These are phyloP conservation scores for Hypolimnas misippus DNA, from an alignment of 2,888 invertebrate species.

Conservation along the genomic window DNA sequence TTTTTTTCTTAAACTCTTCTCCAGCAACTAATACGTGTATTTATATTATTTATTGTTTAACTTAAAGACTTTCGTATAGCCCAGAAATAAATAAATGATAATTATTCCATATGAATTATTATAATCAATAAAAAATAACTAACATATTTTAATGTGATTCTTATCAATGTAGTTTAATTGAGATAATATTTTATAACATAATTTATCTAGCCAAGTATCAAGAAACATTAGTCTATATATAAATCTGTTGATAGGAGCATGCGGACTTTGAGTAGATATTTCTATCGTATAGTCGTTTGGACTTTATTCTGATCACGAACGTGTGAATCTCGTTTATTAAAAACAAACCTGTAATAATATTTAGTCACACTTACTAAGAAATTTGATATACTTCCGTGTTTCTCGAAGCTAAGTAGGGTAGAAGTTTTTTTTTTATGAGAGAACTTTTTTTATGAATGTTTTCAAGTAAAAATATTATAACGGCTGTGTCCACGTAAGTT, in stretches of 20 bases:
- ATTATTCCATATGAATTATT: no score
- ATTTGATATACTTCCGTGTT: not conserved
- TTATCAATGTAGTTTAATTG: no score
- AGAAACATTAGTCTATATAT: constrained; percentile 45
- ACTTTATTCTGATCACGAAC: constrained; percentile 68
- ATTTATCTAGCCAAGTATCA: constrained; percentile 53
- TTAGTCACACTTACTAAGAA: not conserved
- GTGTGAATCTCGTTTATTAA: constrained; percentile 52
- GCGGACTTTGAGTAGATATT: constrained; percentile 61
- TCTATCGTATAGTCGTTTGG: constrained; percentile 56
- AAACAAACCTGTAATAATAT: constrained; percentile 46
- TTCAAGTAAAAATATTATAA: no score
- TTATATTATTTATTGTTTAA: no score
- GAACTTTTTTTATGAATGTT: no score
- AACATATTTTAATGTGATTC: no score
- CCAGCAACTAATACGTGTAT: not conserved
- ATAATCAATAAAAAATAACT: no score
- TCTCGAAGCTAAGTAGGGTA: not conserved
- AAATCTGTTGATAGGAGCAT: constrained; percentile 45
- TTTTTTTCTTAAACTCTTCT: not conserved
- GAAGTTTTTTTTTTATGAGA: no score
- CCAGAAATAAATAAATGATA: no score
- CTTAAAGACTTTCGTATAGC: no score
- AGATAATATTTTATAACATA: not conserved
- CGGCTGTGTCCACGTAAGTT: no score